Evolutionary conservation across 2,888 invertebrate genomes (phyloP), one percentile per base, ranked within the genome.

Genomic region (Cerastoderma edule): DNA sequence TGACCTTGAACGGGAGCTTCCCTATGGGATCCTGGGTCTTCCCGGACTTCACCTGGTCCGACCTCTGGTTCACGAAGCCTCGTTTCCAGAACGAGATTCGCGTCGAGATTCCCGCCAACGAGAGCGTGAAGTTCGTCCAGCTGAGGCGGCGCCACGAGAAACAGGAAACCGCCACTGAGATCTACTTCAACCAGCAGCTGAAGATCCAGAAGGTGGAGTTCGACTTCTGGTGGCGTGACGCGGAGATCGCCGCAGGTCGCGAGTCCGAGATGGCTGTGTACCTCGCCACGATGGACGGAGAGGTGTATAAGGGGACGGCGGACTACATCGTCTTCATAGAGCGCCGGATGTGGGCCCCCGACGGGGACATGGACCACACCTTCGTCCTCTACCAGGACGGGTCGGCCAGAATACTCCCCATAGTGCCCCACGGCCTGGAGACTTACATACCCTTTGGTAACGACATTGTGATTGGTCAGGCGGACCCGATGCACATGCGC

Each of bases 401-500:
- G 0, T 80, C 72, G 19, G 72, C 80, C 8, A 63, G 76, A 28
- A 75, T 76, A n/a, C 67, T 82, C 13, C 81, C 81, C 0, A 77
- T 68, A 33, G 72, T 75, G 1, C 66, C 76, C 13, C 80, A 80
- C 44, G 84, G 82, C 19, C 70, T 73, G 10, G 56, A 78, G 39
- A 54, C 79, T 39, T 76, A 76, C 63, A 53, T 82, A 27, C 80
- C 85, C n/a, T 78, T 82, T 71, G 74, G 85, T 50, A 73, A 82
- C 64, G 76, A 79, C 46, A 76, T 80, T 27, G 71, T 85, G 54
- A 74, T 83, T 77, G 79, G 84, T 19, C 82, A 79, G 33, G 69
- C 75, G 13, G 69, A 82, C 35, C 74, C 80, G 0, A 50, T 33
- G 8, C 54, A 60, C 32, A 57, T 72, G 53, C 48, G 72, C 28